Conservation (phyloP, 2,888 invertebrate genomes). For the Andrena flavipes region DNA sequence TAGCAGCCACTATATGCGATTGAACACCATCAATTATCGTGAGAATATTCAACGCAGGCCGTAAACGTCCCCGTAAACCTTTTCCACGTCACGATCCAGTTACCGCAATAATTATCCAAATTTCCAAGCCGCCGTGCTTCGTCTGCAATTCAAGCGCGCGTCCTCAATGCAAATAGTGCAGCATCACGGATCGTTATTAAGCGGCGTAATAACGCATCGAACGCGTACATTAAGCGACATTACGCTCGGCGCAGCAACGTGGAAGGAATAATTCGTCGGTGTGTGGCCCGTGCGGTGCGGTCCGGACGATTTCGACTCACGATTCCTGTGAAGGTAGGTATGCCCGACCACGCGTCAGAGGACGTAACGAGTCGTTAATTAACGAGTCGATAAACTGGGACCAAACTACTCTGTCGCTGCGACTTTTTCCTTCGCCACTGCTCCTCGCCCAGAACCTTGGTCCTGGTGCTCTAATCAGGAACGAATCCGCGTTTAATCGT, state of each 20-base stretch:
- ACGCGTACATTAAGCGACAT: constrained; percentile 33
- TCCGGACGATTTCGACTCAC: not conserved
- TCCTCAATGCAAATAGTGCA: not conserved
- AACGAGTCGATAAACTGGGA: not conserved
- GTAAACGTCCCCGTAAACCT: not conserved
- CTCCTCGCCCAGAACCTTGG: not conserved
- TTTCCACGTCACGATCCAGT: not conserved
- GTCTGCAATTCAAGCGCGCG: not conserved
- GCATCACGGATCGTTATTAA: constrained; percentile 11
- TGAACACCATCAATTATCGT: no score
- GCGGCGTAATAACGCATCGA: constrained; percentile 28
- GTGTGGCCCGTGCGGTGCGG: constrained; percentile 24
- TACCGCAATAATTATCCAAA: not conserved
- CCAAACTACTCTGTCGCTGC: not conserved
- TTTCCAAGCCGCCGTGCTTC: not conserved
- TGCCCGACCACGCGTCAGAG: not conserved
- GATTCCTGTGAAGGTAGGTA: not conserved
- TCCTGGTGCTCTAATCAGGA: not conserved
- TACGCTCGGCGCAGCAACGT: not conserved
- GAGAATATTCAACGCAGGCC: no score
- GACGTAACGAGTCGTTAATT: not conserved
- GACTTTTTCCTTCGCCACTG: not conserved
- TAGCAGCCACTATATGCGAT: no score
- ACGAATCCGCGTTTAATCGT: constrained; percentile 43
- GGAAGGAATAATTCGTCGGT: not conserved